phyloP scores from a whole-genome alignment of 2,797 vertebrate genomes.

The Notoglanidium macrostoma region DNA sequence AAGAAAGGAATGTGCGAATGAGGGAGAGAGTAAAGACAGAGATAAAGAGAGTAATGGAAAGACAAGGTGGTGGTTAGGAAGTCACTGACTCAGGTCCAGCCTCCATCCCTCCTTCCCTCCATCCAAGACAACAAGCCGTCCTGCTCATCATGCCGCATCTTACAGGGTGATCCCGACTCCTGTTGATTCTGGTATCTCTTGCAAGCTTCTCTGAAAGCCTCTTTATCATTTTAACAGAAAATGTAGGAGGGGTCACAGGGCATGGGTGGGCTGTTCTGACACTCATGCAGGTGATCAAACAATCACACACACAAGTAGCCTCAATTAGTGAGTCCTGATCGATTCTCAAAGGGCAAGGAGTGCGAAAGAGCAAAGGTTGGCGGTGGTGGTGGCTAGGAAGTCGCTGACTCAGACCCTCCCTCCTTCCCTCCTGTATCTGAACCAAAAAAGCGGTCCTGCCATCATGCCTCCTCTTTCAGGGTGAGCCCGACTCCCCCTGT shows the following conservation, averaged over 20 bases:
- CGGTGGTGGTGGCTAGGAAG: constrained; percentile 57
- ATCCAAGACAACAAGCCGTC: constrained; percentile 56
- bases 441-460: constrained; percentile 58
- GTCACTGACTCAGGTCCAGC: constrained; percentile 72
- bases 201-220: not conserved
- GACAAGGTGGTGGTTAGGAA: constrained; percentile 54
- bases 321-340: not conserved
- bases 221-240: not conserved
- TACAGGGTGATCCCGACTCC: constrained; percentile 71
- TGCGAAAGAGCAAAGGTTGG: not conserved
- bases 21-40: not conserved
- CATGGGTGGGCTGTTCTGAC: not conserved
- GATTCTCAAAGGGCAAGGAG: not conserved
- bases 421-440: constrained; percentile 57
- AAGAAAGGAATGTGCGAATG: not conserved
- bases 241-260: not conserved
- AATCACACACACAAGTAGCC: not conserved
- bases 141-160: constrained; percentile 55
- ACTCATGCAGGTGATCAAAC: not conserved
- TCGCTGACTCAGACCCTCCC: constrained; percentile 72
- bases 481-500: constrained; percentile 69
- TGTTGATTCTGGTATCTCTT: not conserved
- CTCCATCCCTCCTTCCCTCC: constrained; percentile 56
- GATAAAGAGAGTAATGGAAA: not conserved
- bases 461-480: constrained; percentile 63